A percentile compares a stretch with the other conserved stretches of the same genome.
Conservation (phyloP, 1,140 invertebrate genomes). For the Cydia strobilella region DNA sequence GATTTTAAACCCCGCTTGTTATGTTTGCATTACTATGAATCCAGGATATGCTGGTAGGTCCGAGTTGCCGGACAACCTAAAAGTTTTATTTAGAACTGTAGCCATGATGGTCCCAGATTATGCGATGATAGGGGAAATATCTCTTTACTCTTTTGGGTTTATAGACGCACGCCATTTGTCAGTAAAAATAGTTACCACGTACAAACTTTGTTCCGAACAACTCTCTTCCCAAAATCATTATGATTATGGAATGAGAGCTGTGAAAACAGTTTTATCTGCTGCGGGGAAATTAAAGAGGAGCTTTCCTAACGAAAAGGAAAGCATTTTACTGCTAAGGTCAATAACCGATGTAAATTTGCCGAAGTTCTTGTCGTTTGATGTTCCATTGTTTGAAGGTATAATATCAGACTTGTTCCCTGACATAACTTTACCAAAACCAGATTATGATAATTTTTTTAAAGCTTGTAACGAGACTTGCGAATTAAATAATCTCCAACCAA, state of each 20-base stretch:
- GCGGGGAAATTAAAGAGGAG: conserved; percentile 94
- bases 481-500: conserved; percentile 87
- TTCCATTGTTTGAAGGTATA: conserved; percentile 95
- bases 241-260: conserved; percentile 94
- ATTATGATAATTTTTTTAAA: conserved; percentile 84
- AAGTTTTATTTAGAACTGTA: conserved; percentile 93
- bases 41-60: conserved; percentile 93
- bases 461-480: conserved; percentile 81
- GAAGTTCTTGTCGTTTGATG: conserved; percentile 94
- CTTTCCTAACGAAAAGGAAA: conserved; percentile 90
- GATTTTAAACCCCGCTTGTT: conserved; percentile 91
- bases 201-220: conserved; percentile 95
- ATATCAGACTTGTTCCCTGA: conserved; percentile 95
- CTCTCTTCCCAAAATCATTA: conserved; percentile 96
- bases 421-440: conserved; percentile 85
- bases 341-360: conserved; percentile 96
- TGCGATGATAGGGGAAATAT: conserved; percentile 95
- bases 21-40: conserved; percentile 96
- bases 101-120: conserved; percentile 98
- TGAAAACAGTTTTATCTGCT: conserved; percentile 87
- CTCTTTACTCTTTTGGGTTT: conserved; percentile 95
- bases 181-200: conserved; percentile 95
- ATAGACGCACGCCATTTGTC: conserved; percentile 91
- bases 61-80: conserved; percentile 91
- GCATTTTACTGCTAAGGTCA: conserved; percentile 88